Base-by-base conservation (phyloP, 2,888 invertebrate species). In the Drosophila kambysellisi region DNA sequence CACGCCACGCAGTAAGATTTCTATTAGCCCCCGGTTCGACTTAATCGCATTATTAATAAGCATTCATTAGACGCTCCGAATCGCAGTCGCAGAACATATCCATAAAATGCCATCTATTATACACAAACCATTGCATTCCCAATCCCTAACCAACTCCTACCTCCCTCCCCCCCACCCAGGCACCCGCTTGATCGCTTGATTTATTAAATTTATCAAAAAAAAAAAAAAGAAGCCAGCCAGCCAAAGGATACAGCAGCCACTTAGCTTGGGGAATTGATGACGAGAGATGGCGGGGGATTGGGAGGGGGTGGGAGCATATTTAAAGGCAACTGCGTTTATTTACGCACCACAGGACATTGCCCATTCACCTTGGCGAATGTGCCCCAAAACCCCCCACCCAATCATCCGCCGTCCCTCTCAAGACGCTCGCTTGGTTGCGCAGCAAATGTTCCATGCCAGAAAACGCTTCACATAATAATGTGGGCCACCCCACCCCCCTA, bases 1-100 rank as follows among this genome's bases (percentile, higher is more conserved):
- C 52, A 63, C 51, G 53, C 53, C 54, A 66, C 35, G 29, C 17
- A 12, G 11, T 9, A 4, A 8, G 69, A 79, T 54, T 62, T 54
- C 62, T 39, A 67, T 74, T 66, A 56, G 59, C 50, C n/a, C 15
- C 20, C 20, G 46, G 20, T 43, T 52, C 33, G 43, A n/a, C 63
- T 67, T 83, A 83, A 83, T 85, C 83, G 81, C 81, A 77, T 83
- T 85, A 83, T 83, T 83, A 83, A 83, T 85, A 85, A 83, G 83
- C 83, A 78, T 86, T 83, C 83, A 83, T 85, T 83, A 83, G 82
- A 69, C 63, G 12, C 43, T 9, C 30, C 62, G 39, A 51, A 43
- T 68, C 62, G 37, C 58, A 46, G 25, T 65, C 66, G 61, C 69
- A 67, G 63, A 67, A 74, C 67, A 80, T 80, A 82, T 82, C 25